A percentile compares a stretch with the other conserved stretches of the same genome.
Conservation (phyloP, 2,888 invertebrate species). For the Ochlodes sylvanus region DNA sequence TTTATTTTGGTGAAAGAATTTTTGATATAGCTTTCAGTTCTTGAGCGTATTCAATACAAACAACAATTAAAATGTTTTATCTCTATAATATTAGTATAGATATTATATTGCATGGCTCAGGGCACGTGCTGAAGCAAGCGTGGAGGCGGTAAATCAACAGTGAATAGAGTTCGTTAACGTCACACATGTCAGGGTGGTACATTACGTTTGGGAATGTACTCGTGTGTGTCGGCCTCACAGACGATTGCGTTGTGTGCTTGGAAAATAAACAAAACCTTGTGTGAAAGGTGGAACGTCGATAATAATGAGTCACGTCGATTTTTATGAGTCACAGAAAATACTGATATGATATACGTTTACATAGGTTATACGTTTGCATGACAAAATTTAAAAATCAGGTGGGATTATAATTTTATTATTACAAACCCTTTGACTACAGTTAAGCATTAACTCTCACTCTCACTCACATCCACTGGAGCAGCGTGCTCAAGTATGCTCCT, state of each 20-base stretch:
- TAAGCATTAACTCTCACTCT: too few species aligned
- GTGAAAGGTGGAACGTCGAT: background rate
- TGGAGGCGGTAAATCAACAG: slow-evolving; percentile 15
- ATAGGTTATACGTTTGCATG: too few species aligned
- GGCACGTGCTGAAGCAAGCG: background rate
- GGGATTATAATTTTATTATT: too few species aligned
- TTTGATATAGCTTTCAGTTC: too few species aligned
- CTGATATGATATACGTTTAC: background rate
- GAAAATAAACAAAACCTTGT: slow-evolving; percentile 5
- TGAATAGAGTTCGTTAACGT: slow-evolving; percentile 24
- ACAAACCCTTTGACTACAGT: too few species aligned
- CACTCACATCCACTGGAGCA: too few species aligned
- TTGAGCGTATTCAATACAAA: too few species aligned
- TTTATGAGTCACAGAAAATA: background rate
- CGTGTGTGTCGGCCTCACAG: slow-evolving; percentile 1
- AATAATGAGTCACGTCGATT: background rate
- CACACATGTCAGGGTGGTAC: background rate
- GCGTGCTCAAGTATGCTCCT: too few species aligned
- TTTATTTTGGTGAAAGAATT: too few species aligned
- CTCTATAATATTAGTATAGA: too few species aligned
- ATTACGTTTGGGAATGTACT: slow-evolving; percentile 7
- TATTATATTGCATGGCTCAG: background rate
- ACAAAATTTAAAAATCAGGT: too few species aligned
- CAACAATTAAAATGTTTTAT: too few species aligned
- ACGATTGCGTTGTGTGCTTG: slow-evolving; percentile 7